Conservation (phyloP, 2,113 vertebrate species). For the Butastur rufipennis region DNA sequence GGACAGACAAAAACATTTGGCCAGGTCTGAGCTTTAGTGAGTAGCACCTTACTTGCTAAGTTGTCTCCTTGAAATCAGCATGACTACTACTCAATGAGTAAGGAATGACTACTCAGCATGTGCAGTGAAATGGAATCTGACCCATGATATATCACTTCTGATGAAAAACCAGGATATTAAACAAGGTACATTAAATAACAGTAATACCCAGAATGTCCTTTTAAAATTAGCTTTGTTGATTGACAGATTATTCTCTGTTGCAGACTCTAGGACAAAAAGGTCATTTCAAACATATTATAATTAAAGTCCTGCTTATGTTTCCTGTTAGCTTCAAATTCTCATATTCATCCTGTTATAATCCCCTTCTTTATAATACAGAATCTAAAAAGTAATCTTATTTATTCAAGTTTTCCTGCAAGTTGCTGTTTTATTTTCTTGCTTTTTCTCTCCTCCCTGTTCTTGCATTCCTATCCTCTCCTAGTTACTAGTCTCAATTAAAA, state of each 20-base stretch:
- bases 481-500: conserved; percentile 28
- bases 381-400: neutral
- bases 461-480: neutral
- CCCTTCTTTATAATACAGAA: neutral
- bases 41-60: neutral
- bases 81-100: neutral
- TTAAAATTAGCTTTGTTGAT: conserved; percentile 16
- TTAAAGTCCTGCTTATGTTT: neutral
- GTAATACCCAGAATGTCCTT: neutral
- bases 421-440: neutral
- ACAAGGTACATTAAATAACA: conserved; percentile 14
- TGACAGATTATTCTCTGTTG: neutral
- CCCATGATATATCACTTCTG: neutral
- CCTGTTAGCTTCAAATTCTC: neutral
- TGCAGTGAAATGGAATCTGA: conserved; percentile 9
- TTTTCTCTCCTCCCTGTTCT: neutral
- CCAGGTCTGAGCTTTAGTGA: neutral
- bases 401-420: neutral
- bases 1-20: neutral
- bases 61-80: neutral
- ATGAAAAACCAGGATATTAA: conserved; percentile 22
- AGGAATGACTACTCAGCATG: neutral
- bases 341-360: neutral
- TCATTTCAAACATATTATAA: neutral
- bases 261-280: neutral